phyloP scores from a whole-genome alignment of 2,888 invertebrate genomes.

The Xestia sexstrigata region DNA sequence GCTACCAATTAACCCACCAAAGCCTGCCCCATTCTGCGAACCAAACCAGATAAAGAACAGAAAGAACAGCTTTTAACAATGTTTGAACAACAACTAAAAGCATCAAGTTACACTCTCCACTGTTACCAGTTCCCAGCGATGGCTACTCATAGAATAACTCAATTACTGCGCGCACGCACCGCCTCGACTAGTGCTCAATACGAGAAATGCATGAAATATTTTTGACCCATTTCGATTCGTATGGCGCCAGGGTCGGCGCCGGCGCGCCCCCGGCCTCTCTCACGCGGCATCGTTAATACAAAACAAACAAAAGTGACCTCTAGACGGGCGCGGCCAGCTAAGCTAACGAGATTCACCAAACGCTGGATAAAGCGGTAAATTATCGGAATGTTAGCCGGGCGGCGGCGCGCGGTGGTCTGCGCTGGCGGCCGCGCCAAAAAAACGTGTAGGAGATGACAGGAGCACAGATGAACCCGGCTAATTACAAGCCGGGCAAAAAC shows the following conservation, averaged over 20 bases:
- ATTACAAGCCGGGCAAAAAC: conserved; percentile 85
- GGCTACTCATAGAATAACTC: conserved; percentile 80
- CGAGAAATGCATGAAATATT: conserved; percentile 88
- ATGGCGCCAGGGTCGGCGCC: conserved; percentile 88
- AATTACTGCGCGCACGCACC: conserved; percentile 80
- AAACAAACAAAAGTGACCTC: conserved; percentile 90
- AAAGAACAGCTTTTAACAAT: conserved; percentile 76
- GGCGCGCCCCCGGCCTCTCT: conserved; percentile 87
- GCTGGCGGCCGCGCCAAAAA: conserved; percentile 81
- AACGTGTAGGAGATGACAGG: conserved; percentile 89
- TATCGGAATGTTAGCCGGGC: conserved; percentile 86
- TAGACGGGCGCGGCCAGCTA: conserved; percentile 83
- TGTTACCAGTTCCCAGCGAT: conserved; percentile 70
- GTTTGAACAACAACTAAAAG: conserved; percentile 83
- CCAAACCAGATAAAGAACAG: conserved; percentile 75
- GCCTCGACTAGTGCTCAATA: conserved; percentile 79
- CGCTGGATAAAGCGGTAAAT: conserved; percentile 90
- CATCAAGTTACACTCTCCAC: conserved; percentile 77
- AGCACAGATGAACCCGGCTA: conserved; percentile 85
- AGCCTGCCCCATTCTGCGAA: conserved; percentile 74
- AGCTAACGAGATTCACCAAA: conserved; percentile 90
- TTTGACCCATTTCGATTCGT: conserved; percentile 84
- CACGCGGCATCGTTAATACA: conserved; percentile 88
- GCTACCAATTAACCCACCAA: conserved; percentile 77
- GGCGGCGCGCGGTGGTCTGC: conserved; percentile 85